These are phyloP conservation scores for Ciona savignyi DNA, from an alignment of 23 tunicate species.

Conservation along the genomic window DNA sequence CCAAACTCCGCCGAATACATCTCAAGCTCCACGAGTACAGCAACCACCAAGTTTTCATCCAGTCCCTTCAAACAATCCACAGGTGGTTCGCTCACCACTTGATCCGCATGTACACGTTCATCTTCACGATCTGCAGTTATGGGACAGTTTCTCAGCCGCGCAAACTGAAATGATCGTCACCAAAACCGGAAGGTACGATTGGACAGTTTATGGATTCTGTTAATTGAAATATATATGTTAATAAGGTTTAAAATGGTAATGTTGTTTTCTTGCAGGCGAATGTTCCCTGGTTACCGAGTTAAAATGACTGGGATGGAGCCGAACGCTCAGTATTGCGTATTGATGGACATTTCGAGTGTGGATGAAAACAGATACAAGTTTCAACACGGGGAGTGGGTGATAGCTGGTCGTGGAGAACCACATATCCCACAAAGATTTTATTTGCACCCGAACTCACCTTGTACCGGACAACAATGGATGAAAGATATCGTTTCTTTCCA, in stretches of 20 bases:
- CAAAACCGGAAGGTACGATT: conserved; percentile 54
- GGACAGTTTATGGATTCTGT: too few relatives aligned
- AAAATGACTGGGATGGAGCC: conserved; percentile 36
- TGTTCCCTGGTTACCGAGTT: conserved; percentile 61
- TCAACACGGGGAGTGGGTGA: conserved; percentile 45
- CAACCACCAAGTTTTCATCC: background rate
- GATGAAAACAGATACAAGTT: conserved; percentile 48
- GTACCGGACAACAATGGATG: conserved; percentile 45
- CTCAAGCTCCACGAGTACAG: background rate
- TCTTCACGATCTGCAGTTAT: conserved; percentile 33
- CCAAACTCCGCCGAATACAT: background rate
- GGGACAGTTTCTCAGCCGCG: conserved; percentile 45
- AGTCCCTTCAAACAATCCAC: background rate
- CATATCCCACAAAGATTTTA: conserved; percentile 39
- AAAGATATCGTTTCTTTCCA: conserved; percentile 32
- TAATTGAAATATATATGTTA: too few relatives aligned
- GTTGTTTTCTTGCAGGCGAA: conserved; percentile 24
- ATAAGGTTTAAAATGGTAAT: background rate
- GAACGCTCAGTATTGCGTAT: conserved; percentile 36
- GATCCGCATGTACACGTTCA: conserved; percentile 27
- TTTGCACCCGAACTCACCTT: conserved; percentile 48
- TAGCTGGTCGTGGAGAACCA: conserved; percentile 58
- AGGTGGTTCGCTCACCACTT: conserved; percentile 3
- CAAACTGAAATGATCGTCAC: conserved; percentile 80
- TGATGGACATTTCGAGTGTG: conserved; percentile 36